Conservation (phyloP, 2,888 invertebrate species). For the Peribatodes rhomboidaria region DNA sequence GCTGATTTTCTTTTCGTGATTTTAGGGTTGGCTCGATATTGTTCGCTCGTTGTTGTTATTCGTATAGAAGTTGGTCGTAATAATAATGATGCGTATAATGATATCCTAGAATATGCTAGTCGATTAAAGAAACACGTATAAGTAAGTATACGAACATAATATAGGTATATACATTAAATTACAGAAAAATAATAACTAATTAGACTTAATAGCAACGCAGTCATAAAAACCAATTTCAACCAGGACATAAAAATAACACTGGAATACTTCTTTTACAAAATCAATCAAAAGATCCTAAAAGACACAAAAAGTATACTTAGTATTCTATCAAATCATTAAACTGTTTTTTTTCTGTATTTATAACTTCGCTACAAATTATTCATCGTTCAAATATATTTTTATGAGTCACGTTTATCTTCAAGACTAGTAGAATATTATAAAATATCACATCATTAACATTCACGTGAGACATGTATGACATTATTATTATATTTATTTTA, state of each 20-base stretch:
- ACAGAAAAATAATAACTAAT: too few species aligned
- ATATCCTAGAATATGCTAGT: too few species aligned
- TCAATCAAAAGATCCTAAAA: not conserved
- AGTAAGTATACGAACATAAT: too few species aligned
- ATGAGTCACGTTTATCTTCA: constrained; percentile 1
- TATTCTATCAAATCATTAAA: not conserved
- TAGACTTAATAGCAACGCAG: not conserved
- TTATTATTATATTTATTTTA: constrained; percentile 1
- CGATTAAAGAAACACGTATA: too few species aligned
- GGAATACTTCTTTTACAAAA: not conserved
- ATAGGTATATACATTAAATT: too few species aligned
- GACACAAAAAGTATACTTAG: not conserved
- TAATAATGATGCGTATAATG: too few species aligned
- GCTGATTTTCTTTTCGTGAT: too few species aligned
- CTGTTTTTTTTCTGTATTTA: not conserved
- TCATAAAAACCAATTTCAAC: constrained; percentile 3
- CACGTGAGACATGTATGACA: constrained; percentile 3
- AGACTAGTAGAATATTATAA: not conserved
- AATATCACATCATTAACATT: not conserved
- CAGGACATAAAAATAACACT: not conserved
- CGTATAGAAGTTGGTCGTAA: too few species aligned
- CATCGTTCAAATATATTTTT: not conserved
- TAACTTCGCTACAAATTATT: not conserved
- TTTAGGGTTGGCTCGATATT: too few species aligned
- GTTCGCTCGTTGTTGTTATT: too few species aligned